phyloP scores from a whole-genome alignment of 2,113 vertebrate species.

The Potamarius usumacintae region DNA sequence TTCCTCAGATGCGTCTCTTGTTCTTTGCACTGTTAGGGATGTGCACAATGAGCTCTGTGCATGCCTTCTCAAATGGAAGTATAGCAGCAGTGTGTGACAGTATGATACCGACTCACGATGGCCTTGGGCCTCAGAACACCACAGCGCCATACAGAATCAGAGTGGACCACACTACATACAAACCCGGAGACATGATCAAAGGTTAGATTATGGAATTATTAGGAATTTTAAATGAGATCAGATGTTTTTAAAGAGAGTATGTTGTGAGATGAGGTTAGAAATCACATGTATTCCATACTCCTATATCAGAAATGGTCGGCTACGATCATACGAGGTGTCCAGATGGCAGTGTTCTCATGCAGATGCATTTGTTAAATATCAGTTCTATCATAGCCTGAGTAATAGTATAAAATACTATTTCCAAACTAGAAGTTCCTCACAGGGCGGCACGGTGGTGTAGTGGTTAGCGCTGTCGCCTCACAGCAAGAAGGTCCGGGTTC shows the following conservation, averaged over 20 bases:
- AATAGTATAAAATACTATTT: not conserved
- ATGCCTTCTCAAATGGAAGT: slow-evolving; percentile 52
- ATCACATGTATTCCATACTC: not conserved
- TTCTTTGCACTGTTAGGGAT: slow-evolving; percentile 20
- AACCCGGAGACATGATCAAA: slow-evolving; percentile 54
- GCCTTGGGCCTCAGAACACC: slow-evolving; percentile 28
- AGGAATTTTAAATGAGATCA: not conserved
- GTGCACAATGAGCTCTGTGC: not conserved
- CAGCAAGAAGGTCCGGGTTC: too few species aligned
- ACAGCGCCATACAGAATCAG: slow-evolving; percentile 50
- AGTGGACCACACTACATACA: slow-evolving; percentile 48
- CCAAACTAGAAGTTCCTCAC: not conserved
- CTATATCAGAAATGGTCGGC: not conserved
- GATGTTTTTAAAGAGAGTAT: not conserved
- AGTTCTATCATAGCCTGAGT: not conserved
- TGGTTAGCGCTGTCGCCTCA: too few species aligned
- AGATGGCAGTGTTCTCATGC: not conserved
- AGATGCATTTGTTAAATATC: not conserved
- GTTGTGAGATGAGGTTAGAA: not conserved
- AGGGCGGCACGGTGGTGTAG: too few species aligned
- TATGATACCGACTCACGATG: slow-evolving; percentile 45
- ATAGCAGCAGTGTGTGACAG: slow-evolving; percentile 53
- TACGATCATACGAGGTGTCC: not conserved
- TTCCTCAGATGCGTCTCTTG: slow-evolving; percentile 20
- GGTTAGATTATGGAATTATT: slow-evolving; percentile 38